Base-by-base conservation (phyloP, 1,140 invertebrate genomes). In the Conus ventricosus region DNA sequence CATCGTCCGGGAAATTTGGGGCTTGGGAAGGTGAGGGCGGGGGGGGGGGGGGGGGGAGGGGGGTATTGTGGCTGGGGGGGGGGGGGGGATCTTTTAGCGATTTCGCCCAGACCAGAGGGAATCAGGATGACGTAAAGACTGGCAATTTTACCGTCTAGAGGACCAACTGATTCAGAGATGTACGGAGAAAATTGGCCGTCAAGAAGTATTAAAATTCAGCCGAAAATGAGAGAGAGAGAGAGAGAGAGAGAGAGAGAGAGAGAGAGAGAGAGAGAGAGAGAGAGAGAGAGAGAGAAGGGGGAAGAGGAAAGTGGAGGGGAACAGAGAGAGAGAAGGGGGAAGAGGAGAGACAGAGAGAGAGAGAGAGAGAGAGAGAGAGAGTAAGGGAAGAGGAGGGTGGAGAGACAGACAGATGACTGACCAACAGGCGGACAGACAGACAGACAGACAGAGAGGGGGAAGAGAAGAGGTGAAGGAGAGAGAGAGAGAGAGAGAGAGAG, bases 181-280 rank as follows among this genome's bases (percentile, higher is more conserved):
- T 39, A 39, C 39, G 39, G 39, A 39, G 39, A 39, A 39, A 39
- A 39, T 39, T 39, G 39, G 39, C 39, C 3, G 39, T 39, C 39
- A 39, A 39, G 39, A 39, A 39, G 39, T 39, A 39, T 39, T 39
- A 39, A 39, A 39, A 39, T 39, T 39, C 39, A 39, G 39, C 3
- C 39, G 39, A 39, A 39, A 39, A 93, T 7, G 93, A 92, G 8
- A n/a, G n/a, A 96, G 88, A 39, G 96, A 88, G 27, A 89, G 90
- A 76, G 91, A 80, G n/a, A 25, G 89, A 89, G 90, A 82, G 25
- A 0, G n/a, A 67, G n/a, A 13, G 15, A n/a, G 25, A 78, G n/a
- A 78, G 25, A 78, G 25, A 78, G n/a, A 78, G 25, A 78, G 76
- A 78, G n/a, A 78, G 25, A 27, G 76, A 78, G n/a, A 39, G n/a